These are phyloP conservation scores for Cheirogaleus medius DNA, from an alignment of 2,113 vertebrate species.

Conservation along the genomic window DNA sequence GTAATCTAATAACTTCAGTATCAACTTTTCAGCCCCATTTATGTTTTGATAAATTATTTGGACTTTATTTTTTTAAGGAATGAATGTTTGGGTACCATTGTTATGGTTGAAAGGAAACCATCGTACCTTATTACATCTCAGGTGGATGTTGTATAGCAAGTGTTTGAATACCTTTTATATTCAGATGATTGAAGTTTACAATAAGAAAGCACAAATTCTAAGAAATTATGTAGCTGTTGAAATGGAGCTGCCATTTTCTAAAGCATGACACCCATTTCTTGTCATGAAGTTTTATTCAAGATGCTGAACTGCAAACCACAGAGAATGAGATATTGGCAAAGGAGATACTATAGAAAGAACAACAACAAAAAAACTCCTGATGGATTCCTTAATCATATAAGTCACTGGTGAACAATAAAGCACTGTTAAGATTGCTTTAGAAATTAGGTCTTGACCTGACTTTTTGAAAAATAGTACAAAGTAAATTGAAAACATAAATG, in stretches of 20 bases:
- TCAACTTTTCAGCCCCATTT: slow-evolving; percentile 30
- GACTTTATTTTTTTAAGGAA: slow-evolving; percentile 25
- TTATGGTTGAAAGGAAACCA: slow-evolving; percentile 60
- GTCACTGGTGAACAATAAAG: slow-evolving; percentile 83
- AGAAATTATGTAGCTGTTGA: slow-evolving; percentile 59
- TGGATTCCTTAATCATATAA: slow-evolving; percentile 89
- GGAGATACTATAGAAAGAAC: slow-evolving; percentile 76
- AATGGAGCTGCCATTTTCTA: slow-evolving; percentile 62
- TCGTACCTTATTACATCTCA: slow-evolving; percentile 53
- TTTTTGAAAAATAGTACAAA: slow-evolving; percentile 89
- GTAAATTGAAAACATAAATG: slow-evolving; percentile 92
- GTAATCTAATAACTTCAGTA: slow-evolving; percentile 14
- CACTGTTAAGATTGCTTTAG: slow-evolving; percentile 83
- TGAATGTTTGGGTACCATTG: slow-evolving; percentile 46
- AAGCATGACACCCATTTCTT: slow-evolving; percentile 69
- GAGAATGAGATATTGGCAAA: slow-evolving; percentile 69
- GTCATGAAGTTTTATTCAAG: slow-evolving; percentile 71
- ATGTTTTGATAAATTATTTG: slow-evolving; percentile 43
- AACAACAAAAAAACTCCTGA: slow-evolving; percentile 82
- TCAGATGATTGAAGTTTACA: slow-evolving; percentile 66
- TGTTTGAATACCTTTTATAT: slow-evolving; percentile 63
- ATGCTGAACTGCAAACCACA: slow-evolving; percentile 35
- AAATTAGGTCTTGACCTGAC: slow-evolving; percentile 91
- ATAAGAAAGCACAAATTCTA: slow-evolving; percentile 70
- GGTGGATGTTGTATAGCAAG: slow-evolving; percentile 56